A percentile compares a stretch with the other conserved stretches of the same genome.
phyloP scores from a whole-genome alignment of 2,797 vertebrate species.

The Manis crassicaudata region DNA sequence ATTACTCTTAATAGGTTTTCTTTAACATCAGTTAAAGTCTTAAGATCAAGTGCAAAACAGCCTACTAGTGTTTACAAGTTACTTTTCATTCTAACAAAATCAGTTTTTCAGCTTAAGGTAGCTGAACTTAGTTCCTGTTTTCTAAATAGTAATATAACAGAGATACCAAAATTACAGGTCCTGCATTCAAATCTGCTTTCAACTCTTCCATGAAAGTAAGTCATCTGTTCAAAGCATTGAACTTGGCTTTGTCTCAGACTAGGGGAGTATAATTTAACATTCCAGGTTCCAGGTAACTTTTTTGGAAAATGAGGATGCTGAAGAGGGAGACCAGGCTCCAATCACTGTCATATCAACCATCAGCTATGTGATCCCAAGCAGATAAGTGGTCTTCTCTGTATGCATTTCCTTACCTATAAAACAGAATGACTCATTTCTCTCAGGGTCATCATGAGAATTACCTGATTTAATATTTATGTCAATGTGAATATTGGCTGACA shows the following conservation, averaged over 20 bases:
- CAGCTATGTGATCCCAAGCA: not conserved
- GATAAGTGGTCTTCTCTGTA: not conserved
- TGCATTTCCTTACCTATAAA: not conserved
- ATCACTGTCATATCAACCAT: not conserved
- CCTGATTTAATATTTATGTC: not conserved
- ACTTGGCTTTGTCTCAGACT: not conserved
- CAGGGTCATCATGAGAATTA: not conserved
- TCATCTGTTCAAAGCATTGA: not conserved
- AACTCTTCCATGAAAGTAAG: not conserved
- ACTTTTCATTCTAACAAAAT: slow-evolving; percentile 8
- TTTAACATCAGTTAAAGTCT: not conserved
- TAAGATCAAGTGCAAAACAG: not conserved
- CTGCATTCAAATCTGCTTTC: not conserved
- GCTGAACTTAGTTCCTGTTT: not conserved
- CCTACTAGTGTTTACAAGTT: not conserved
- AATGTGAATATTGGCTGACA: not conserved
- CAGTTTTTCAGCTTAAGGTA: not conserved
- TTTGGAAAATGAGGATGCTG: not conserved
- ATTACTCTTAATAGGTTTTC: not conserved
- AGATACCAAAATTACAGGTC: not conserved
- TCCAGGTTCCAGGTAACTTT: not conserved
- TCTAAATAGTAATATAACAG: not conserved
- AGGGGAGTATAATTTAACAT: not conserved
- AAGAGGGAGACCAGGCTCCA: not conserved
- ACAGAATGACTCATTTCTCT: not conserved